Evolutionary conservation across 2,888 invertebrate species (phyloP).

Genomic region (Microchrysa polita): DNA sequence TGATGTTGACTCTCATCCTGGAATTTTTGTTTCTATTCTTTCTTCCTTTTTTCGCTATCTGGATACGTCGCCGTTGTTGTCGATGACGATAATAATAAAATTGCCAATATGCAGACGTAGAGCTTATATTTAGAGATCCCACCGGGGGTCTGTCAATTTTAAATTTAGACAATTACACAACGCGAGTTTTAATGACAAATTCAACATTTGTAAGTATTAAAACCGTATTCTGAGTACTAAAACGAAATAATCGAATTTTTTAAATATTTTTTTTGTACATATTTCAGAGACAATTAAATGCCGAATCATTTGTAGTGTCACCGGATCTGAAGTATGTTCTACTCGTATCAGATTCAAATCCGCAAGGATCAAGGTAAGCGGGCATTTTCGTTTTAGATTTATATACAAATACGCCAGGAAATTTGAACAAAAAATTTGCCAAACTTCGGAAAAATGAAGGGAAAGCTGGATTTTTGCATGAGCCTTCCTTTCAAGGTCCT

Average conservation of each 20-base stretch:
- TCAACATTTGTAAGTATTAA: constrained; percentile 80
- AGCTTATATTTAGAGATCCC: constrained; percentile 80
- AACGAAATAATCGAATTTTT: background rate
- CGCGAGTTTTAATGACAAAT: constrained; percentile 80
- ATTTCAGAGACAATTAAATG: constrained; percentile 78
- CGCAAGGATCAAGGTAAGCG: constrained; percentile 58
- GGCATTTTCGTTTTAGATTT: too few species aligned
- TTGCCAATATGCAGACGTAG: constrained; percentile 75
- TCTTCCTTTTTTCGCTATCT: background rate
- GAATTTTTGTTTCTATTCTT: constrained; percentile 4
- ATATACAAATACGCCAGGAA: too few species aligned
- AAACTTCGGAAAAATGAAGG: too few species aligned
- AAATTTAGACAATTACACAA: constrained; percentile 79
- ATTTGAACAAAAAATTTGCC: too few species aligned
- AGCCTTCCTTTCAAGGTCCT: too few species aligned
- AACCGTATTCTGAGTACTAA: background rate
- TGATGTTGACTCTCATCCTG: too few species aligned
- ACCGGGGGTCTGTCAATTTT: constrained; percentile 82
- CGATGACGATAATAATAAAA: background rate
- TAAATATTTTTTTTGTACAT: constrained; percentile 46
- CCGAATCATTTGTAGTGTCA: constrained; percentile 80
- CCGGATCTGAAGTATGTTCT: constrained; percentile 81
- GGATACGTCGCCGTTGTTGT: background rate
- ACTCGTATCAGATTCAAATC: constrained; percentile 72
- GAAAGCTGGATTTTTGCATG: too few species aligned